phyloP scores from a whole-genome alignment of 2,888 invertebrate species.

The Beris chalybata region DNA sequence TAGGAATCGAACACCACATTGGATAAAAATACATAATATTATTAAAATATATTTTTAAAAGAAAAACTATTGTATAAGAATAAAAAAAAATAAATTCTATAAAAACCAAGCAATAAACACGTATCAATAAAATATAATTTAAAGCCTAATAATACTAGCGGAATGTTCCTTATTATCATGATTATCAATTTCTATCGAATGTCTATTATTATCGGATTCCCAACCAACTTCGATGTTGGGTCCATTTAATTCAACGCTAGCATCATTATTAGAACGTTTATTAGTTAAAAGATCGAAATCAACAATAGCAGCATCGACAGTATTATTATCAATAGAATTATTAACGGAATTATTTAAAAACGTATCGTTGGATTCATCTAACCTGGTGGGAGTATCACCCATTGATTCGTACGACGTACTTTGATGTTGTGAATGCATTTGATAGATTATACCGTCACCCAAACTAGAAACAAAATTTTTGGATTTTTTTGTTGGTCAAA shows the following conservation, averaged over 20 bases:
- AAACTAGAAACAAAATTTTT: constrained; percentile 64
- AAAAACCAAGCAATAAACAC: not conserved
- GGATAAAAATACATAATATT: not conserved
- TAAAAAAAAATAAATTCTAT: not conserved
- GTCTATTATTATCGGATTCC: constrained; percentile 14
- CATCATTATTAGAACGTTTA: constrained; percentile 33
- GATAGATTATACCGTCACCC: constrained; percentile 87
- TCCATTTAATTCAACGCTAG: constrained; percentile 35
- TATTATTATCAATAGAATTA: constrained; percentile 32
- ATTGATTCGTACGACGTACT: constrained; percentile 81
- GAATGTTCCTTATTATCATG: constrained; percentile 30
- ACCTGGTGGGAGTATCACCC: constrained; percentile 78
- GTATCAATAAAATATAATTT: constrained; percentile 14
- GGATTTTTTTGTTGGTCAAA: constrained; percentile 9
- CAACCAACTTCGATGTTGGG: constrained; percentile 29
- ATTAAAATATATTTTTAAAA: not conserved
- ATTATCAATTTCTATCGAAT: constrained; percentile 31
- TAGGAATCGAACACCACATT: not conserved
- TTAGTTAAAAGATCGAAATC: constrained; percentile 34
- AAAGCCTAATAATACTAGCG: constrained; percentile 39
- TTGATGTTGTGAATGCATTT: constrained; percentile 73
- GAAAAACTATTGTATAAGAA: not conserved
- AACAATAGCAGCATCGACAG: constrained; percentile 40
- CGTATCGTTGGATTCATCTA: constrained; percentile 61
- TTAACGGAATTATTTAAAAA: constrained; percentile 47